Conservation (phyloP, 2,797 vertebrate species). For the Gobionotothen gibberifrons region DNA sequence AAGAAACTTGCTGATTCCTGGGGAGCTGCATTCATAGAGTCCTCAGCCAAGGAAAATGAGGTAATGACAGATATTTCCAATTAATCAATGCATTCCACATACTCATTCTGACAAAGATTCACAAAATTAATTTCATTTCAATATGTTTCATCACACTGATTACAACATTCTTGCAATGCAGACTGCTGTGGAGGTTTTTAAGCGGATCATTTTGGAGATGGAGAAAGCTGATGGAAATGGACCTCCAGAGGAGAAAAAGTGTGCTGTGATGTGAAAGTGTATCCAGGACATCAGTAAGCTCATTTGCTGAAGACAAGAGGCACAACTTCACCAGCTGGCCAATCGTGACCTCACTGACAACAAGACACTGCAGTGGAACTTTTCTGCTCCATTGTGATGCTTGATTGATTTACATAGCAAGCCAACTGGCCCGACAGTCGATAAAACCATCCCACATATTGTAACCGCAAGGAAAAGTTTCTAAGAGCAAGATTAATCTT, state of each 20-base stretch:
- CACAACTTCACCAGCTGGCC: slow-evolving; percentile 80
- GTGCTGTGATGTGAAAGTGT: slow-evolving; percentile 82
- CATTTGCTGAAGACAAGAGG: slow-evolving; percentile 78
- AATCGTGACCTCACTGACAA: slow-evolving; percentile 68
- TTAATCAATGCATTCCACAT: not conserved
- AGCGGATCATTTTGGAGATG: slow-evolving; percentile 89
- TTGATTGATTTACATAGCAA: slow-evolving; percentile 64
- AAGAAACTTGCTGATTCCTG: slow-evolving; percentile 90
- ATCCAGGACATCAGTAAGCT: slow-evolving; percentile 72
- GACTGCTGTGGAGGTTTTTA: slow-evolving; percentile 89
- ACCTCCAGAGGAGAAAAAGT: slow-evolving; percentile 84
- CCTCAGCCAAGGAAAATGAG: slow-evolving; percentile 91
- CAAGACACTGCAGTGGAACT: slow-evolving; percentile 66
- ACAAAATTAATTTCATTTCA: not conserved
- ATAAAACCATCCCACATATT: slow-evolving; percentile 48
- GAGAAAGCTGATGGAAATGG: slow-evolving; percentile 87
- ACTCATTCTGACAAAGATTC: slow-evolving; percentile 8
- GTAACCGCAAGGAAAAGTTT: slow-evolving; percentile 49
- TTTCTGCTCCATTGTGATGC: slow-evolving; percentile 56
- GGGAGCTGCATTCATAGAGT: slow-evolving; percentile 90
- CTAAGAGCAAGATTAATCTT: slow-evolving; percentile 39
- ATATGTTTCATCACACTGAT: not conserved
- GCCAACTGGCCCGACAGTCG: slow-evolving; percentile 52
- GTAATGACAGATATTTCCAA: slow-evolving; percentile 61
- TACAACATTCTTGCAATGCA: slow-evolving; percentile 51